These are phyloP conservation scores for Alfaro cultratus DNA, from an alignment of 2,797 vertebrate species.

Conservation along the genomic window DNA sequence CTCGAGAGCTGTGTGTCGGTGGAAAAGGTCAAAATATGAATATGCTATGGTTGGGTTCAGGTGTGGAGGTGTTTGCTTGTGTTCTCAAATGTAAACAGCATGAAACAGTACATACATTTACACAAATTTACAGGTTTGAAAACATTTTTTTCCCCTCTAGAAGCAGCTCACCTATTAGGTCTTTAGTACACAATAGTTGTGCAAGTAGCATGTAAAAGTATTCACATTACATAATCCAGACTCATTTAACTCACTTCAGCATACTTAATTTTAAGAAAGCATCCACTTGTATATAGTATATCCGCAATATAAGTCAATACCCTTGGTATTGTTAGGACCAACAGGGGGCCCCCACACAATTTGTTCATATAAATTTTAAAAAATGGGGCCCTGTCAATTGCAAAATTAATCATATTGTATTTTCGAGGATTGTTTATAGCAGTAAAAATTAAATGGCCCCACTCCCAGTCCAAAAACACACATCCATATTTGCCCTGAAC, in stretches of 20 bases:
- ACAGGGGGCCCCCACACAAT: too few relatives aligned
- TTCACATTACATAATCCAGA: not conserved
- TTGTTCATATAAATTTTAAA: too few relatives aligned
- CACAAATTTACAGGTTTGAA: conserved; percentile 3
- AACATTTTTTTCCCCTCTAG: not conserved
- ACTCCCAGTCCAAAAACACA: too few relatives aligned
- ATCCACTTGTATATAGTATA: not conserved
- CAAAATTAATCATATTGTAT: too few relatives aligned
- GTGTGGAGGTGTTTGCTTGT: conserved; percentile 1
- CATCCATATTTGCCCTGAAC: too few relatives aligned
- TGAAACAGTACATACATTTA: not conserved
- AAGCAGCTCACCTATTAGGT: not conserved
- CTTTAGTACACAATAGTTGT: not conserved
- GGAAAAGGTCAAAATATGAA: conserved; percentile 9
- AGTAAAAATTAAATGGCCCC: too few relatives aligned
- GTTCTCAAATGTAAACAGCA: not conserved
- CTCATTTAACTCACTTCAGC: not conserved
- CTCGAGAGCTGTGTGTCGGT: not conserved
- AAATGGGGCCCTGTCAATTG: too few relatives aligned
- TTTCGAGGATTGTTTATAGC: too few relatives aligned
- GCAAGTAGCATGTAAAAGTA: not conserved
- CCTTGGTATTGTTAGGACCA: too few relatives aligned
- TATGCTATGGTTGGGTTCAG: not conserved
- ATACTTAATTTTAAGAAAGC: not conserved
- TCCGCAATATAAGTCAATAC: not conserved